Base-by-base conservation (phyloP, 2,797 vertebrate genomes). In the Myripristis jacobus region DNA sequence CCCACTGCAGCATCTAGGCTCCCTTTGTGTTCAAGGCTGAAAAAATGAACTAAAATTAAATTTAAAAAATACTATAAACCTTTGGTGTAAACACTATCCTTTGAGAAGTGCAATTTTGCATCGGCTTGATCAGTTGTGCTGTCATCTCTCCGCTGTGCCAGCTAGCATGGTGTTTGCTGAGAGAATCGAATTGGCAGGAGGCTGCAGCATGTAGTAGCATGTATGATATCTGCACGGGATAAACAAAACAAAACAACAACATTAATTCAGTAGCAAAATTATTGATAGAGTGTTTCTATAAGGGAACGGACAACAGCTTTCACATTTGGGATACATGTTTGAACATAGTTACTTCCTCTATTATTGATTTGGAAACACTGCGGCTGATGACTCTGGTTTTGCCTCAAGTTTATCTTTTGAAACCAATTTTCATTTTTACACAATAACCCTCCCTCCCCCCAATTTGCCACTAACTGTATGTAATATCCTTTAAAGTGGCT, bases 401-500 rank as follows among this genome's bases (percentile, higher is more conserved):
- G 47, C 21, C 41, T 66, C 41, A 71, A 29, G 53, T 79, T 73
- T 44, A 50, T 80, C 66, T 61, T 51, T 24, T 25, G 56, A 86
- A 24, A 22, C 22, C 48, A 13, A 22, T 22, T 50, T 11, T 12
- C 48, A 4, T 11, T 22, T 50, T 11, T 50, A 24, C n/a, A 47
- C 44, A 41, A 41, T 36, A n/a, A n/a, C n/a, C n/a, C n/a, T n/a
- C n/a, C 6, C 3, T 44, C 43, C 18, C 43, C n/a, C 22, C 24
- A 51, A 24, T 51, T 51, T 51, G 48, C 48, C 22, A 22, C 48
- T 12, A 21, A 59, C 65, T 63, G 72, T 6, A 48, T 67, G 75
- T 55, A 59, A 53, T 61, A 79, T 27, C 41, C 38, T 8, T 25
- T 76, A 78, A 74, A 83, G 74, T 25, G 59, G 50, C 69, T 81